A percentile compares a stretch with the other conserved stretches of the same genome.
Evolutionary conservation across 2,113 vertebrate species (phyloP).

Genomic region (Prietella phreatophila): DNA sequence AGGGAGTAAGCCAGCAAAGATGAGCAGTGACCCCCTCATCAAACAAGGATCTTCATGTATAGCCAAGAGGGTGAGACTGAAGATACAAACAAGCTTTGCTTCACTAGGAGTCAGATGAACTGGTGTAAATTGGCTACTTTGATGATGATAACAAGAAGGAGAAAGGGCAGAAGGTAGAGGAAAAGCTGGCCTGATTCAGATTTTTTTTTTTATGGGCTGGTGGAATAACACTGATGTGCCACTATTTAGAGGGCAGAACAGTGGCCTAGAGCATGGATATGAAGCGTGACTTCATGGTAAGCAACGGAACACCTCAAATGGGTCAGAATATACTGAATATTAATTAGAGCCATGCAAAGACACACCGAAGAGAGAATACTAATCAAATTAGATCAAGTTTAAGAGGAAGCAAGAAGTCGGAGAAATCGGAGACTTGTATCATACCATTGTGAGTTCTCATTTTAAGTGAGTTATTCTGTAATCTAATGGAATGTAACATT

Average conservation of each 20-base stretch:
- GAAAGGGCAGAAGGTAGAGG: constrained; percentile 39
- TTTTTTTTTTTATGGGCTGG: constrained; percentile 24
- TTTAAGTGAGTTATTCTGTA: constrained; percentile 21
- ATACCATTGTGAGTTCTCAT: neutral
- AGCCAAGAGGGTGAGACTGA: constrained; percentile 9
- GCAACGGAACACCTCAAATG: constrained; percentile 57
- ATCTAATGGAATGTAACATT: constrained; percentile 23
- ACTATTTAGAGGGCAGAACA: constrained; percentile 59
- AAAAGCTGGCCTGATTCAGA: constrained; percentile 44
- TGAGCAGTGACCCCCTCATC: constrained; percentile 27
- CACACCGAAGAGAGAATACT: constrained; percentile 28
- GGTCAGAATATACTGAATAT: constrained; percentile 64
- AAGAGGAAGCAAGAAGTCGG: neutral
- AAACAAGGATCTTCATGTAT: constrained; percentile 29
- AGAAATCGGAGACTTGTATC: neutral
- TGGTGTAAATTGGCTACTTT: constrained; percentile 47
- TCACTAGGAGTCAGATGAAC: constrained; percentile 41
- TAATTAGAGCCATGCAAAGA: constrained; percentile 56
- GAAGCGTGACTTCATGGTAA: constrained; percentile 52
- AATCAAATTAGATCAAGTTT: constrained; percentile 32
- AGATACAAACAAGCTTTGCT: neutral
- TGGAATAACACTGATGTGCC: constrained; percentile 44
- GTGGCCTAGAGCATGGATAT: constrained; percentile 59
- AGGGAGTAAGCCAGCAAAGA: neutral
- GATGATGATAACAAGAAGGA: constrained; percentile 43